Evolutionary conservation across 2,888 invertebrate species (phyloP), one percentile per base, ranked within the genome.

Genomic region (Iphiclides podalirius): DNA sequence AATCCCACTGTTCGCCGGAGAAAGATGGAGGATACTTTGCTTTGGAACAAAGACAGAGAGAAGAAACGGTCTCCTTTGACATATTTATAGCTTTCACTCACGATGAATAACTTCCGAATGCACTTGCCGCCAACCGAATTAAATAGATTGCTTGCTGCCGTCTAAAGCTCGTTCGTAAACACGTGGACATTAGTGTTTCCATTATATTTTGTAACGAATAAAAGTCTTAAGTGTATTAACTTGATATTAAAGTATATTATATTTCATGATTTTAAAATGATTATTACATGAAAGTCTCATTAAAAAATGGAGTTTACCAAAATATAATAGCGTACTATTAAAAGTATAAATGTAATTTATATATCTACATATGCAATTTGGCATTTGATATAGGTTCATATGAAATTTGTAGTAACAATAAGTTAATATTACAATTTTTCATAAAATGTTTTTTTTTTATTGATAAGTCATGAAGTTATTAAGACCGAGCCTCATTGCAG

Each of bases 1-100:
- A 79, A 79, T 79, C 63, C 52, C 54, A 55, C 26, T 20, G 17
- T 48, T 28, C 40, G 74, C 16, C 37, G 23, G 69, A 77, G 40
- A 43, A 67, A 57, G 75, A 72, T 13, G 34, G 57, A 23, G 12
- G 16, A 48, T 55, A 51, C 42, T 61, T 66, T 58, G 61, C 48
- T 53, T 48, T 48, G 46, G 52, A 51, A 58, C 44, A 57, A 61
- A 60, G 62, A 69, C 58, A 56, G 71, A 61, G 61, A 60, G 52
- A 49, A 53, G 52, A 48, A 55, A 52, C 36, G 51, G 52, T 62
- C 61, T 60, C 58, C 62, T 67, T 69, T 66, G 67, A 64, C 63
- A 64, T 67, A 63, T 70, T 67, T 66, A 64, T 64, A 53, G 62
- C 44, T 45, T 49, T 45, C 49, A 46, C 41, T 44, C 40, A 34